Evolutionary conservation across 2,113 vertebrate genomes (phyloP), one percentile per base, ranked within the genome.

Genomic region (Oryzias woworae): DNA sequence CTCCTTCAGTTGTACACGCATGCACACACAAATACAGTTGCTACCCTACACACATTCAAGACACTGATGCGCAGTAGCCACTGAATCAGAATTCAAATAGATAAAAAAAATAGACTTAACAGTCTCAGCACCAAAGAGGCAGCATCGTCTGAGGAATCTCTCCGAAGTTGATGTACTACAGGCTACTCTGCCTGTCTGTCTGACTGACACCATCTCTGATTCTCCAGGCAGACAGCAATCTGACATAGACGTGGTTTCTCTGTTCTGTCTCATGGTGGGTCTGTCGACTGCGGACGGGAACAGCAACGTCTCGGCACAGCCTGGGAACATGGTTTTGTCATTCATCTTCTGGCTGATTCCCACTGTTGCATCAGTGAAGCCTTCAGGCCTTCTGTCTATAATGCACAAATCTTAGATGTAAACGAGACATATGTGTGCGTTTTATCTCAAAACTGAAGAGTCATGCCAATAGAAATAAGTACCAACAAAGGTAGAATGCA

Each of bases 121-220:
- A 80, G 72, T 59, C 71, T 50, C 73, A 53, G 76, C 84, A 83
- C 73, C 85, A 85, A 85, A 89, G 78, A 86, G 78, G 58, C 69
- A 61, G 73, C 56, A 75, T 67, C 51, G 53, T 86, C 83, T 80
- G 70, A 54, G 72, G 77, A 71, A 80, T 83, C 71, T 76, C 73
- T 87, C 62, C 64, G 46, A 49, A 69, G 70, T 71, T 72, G 75
- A 71, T 68, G 79, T 80, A 83, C 83, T 86, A 84, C 74, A 78
- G 85, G 86, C 86, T 84, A 87, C 78, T 87, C 63, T 75, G 77
- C 60, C 80, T 85, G 80, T 77, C 83, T 83, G 81, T 75, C 81
- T 83, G 81, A 88, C 77, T 88, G 88, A 88, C 88, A 71, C 72
- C 50, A 67, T 60, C 85, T 88, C 79, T 88, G 88, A 88, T 88